Base-by-base conservation (phyloP, 1,140 invertebrate genomes). In the Papilio helenus region DNA sequence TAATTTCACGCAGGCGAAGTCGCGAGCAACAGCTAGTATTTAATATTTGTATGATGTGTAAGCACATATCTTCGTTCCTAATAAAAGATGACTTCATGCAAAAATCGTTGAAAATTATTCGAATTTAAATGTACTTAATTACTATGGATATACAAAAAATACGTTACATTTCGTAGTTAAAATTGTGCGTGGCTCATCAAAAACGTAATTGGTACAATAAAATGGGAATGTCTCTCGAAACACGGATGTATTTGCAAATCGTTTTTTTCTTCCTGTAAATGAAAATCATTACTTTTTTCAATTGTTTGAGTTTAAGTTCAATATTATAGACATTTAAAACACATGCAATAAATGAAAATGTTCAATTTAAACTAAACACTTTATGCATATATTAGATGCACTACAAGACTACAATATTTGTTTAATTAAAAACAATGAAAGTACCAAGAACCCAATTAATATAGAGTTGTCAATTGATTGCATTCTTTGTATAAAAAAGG, bases 151-250 rank as follows among this genome's bases (percentile, higher is more conserved):
- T 23, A 61, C 7, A 12, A 61, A 12, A 26, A 61, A 26, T 26
- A 61, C 23, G 10, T 61, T 61, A 26, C 10, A 61, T 26, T 29
- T 61, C 58, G 10, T 26, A 61, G 58, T 61, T 61, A 26, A 61
- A 61, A 61, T 61, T 61, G 58, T 61, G 58, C 23, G 58, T 61
- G 9, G 58, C 20, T 61, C 58, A 61, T 61, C 58, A 61, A 61
- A 61, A 61, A 61, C 23, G 23, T 61, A 61, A 61, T 61, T 61
- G 58, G 58, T 61, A 26, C 14, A 61, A 61, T 61, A 14, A 61
- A 61, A 61, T 9, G 58, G 20, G 23, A 61, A 61, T 61, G 58
- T 61, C 55, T 61, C 26, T 61, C 14, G 23, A 29, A 61, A 26
- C 51, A 5, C 23, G 10, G 18, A 7, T 55, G 29, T 61, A 26